Percentiles rank a stretch among this genome's conserved stretches.
Conservation (phyloP, 1,140 invertebrate species). For the Solenopsis invicta region DNA sequence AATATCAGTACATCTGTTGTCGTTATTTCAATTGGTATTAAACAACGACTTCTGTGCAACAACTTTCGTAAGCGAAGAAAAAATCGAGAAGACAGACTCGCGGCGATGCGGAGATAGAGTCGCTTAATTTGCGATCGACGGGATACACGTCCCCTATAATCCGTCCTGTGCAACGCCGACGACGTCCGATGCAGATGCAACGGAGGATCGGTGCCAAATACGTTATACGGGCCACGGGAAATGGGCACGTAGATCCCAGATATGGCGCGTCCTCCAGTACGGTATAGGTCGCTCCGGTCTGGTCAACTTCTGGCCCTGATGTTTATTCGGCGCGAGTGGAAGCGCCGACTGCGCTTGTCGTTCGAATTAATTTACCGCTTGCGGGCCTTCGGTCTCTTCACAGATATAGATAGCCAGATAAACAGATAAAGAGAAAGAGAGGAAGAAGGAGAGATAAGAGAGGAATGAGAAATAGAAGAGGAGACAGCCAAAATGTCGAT, state of each 20-base stretch:
- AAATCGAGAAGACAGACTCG: background rate
- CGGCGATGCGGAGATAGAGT: conserved; percentile 51
- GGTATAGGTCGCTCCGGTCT: conserved; percentile 47
- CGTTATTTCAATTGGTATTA: background rate
- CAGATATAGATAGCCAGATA: conserved; percentile 41
- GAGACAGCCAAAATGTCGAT: background rate
- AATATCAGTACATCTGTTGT: background rate
- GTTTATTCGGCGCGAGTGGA: conserved; percentile 78
- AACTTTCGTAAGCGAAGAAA: background rate
- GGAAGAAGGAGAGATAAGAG: background rate
- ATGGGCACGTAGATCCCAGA: conserved; percentile 69
- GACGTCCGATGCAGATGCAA: conserved; percentile 77
- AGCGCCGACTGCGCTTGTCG: conserved; percentile 80
- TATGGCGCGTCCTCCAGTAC: conserved; percentile 59
- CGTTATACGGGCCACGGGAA: conserved; percentile 69
- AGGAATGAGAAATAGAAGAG: background rate
- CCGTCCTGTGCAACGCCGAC: conserved; percentile 56
- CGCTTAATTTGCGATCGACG: conserved; percentile 65
- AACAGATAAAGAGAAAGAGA: background rate
- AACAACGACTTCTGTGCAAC: background rate
- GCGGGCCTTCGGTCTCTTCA: conserved; percentile 60
- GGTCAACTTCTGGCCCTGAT: conserved; percentile 83
- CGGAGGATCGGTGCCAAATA: conserved; percentile 76
- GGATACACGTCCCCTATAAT: conserved; percentile 47
- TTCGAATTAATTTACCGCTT: conserved; percentile 81